phyloP scores from a whole-genome alignment of 2,888 invertebrate species.

The Synanthedon formicaeformis region DNA sequence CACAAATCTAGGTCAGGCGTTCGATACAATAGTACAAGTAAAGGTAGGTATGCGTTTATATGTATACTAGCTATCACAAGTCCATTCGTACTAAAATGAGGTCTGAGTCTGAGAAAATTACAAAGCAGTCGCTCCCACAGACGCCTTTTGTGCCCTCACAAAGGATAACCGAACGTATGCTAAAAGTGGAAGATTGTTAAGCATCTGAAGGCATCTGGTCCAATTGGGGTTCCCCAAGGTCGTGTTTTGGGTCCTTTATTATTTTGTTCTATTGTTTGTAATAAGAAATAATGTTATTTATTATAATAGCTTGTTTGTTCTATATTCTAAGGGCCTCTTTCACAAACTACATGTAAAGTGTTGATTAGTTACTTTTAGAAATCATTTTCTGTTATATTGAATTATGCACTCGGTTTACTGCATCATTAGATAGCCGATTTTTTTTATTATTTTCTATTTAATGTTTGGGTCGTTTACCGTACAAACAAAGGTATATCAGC shows the following conservation, averaged over 20 bases:
- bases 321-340: too few species aligned
- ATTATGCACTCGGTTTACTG: too few species aligned
- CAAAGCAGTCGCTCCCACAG: conserved; percentile 3
- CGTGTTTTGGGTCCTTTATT: conserved; percentile 11
- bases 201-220: conserved; percentile 7
- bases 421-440: too few species aligned
- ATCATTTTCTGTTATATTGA: too few species aligned
- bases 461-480: too few species aligned
- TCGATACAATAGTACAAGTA: neutral
- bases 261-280: neutral
- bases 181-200: conserved; percentile 9
- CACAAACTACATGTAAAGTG: too few species aligned
- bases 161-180: neutral
- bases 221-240: conserved; percentile 26
- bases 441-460: too few species aligned
- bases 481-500: too few species aligned
- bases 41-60: too few species aligned
- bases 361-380: too few species aligned
- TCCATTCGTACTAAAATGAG: neutral
- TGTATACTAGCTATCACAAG: neutral
- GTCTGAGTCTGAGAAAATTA: neutral
- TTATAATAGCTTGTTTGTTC: too few species aligned
- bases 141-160: conserved; percentile 6
- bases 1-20: neutral
- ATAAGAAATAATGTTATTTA: too few species aligned